Conservation (phyloP, 2,797 vertebrate species). For the Martes flavigula region DNA sequence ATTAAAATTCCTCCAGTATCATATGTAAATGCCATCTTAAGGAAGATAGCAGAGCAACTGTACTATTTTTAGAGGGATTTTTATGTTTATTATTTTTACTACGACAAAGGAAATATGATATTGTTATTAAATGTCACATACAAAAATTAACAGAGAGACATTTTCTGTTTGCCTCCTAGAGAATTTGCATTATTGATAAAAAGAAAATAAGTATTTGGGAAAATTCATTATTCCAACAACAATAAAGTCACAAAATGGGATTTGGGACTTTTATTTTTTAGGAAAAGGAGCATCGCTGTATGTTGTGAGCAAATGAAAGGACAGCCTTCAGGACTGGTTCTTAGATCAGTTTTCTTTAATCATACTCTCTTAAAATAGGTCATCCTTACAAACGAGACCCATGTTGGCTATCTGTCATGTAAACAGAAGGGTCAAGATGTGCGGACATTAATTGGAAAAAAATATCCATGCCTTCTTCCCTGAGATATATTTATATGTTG, state of each 20-base stretch:
- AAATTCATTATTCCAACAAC: background rate
- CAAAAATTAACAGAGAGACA: background rate
- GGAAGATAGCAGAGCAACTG: background rate
- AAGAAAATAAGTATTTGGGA: background rate
- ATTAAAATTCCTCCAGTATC: background rate
- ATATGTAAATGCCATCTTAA: background rate
- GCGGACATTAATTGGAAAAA: conserved; percentile 19
- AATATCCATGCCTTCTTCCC: background rate
- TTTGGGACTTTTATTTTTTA: background rate
- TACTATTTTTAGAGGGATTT: background rate
- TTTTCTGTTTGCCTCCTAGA: background rate
- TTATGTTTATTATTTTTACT: background rate
- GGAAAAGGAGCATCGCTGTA: background rate
- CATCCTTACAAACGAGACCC: background rate
- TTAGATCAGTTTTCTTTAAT: background rate
- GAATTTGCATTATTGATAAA: background rate
- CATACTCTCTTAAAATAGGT: background rate
- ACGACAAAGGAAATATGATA: background rate
- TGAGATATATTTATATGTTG: conserved; percentile 19
- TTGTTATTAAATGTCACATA: background rate
- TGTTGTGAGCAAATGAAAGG: background rate
- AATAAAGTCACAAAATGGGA: background rate
- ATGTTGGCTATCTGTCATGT: background rate
- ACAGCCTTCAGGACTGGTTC: rapidly evolving
- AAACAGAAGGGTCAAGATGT: conserved; percentile 10